phyloP scores from a whole-genome alignment of 2,797 vertebrate genomes.

The Remorina albescens region DNA sequence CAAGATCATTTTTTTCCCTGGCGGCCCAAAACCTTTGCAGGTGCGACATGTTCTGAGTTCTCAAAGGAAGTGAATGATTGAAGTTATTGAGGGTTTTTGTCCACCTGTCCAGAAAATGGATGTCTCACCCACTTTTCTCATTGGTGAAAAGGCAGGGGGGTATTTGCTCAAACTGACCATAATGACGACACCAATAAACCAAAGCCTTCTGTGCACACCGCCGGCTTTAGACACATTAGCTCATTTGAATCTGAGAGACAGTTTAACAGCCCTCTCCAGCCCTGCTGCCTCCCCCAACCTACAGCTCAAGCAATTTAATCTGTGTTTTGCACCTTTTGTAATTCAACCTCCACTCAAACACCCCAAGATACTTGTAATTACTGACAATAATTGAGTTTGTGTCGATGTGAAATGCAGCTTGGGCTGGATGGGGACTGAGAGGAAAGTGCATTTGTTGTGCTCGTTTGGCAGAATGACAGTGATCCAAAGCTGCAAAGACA shows the following conservation, averaged over 20 bases:
- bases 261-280: slow-evolving; percentile 86
- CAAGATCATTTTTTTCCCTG: neutral
- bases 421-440: slow-evolving; percentile 58
- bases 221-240: slow-evolving; percentile 40
- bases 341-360: slow-evolving; percentile 83
- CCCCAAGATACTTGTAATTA: slow-evolving; percentile 85
- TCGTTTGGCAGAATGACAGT: slow-evolving; percentile 79
- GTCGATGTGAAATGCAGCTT: slow-evolving; percentile 69
- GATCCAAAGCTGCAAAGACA: slow-evolving; percentile 83
- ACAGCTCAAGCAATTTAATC: slow-evolving; percentile 86
- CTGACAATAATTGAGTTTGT: slow-evolving; percentile 83
- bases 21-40: neutral
- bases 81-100: neutral
- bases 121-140: slow-evolving; percentile 77
- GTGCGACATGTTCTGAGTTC: neutral
- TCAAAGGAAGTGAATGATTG: neutral
- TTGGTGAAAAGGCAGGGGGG: slow-evolving; percentile 35
- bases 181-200: slow-evolving; percentile 81
- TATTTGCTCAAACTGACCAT: slow-evolving; percentile 67
- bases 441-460: slow-evolving; percentile 67
- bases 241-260: slow-evolving; percentile 89
- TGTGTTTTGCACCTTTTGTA: slow-evolving; percentile 85
- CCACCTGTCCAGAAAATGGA: neutral
- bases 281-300: slow-evolving; percentile 78
- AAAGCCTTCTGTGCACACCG: slow-evolving; percentile 46